These are phyloP conservation scores for Drosophila putrida DNA, from an alignment of 2,888 invertebrate species.

Conservation along the genomic window DNA sequence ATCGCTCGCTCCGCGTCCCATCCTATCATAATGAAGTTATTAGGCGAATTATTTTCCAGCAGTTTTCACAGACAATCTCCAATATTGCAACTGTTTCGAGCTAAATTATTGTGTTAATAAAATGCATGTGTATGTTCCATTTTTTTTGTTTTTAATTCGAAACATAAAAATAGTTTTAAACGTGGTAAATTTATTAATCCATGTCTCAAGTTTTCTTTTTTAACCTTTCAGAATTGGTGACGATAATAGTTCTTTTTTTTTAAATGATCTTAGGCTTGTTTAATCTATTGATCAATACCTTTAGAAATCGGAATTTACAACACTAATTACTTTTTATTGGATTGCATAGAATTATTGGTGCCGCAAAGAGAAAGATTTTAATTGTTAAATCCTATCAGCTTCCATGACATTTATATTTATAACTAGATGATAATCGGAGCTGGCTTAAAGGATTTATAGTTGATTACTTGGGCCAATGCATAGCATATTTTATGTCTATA, in stretches of 20 bases:
- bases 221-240: too few relatives aligned
- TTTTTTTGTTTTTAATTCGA: too few relatives aligned
- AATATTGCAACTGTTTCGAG: not conserved
- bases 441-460: constrained; percentile 9
- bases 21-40: constrained; percentile 72
- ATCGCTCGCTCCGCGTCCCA: constrained; percentile 41
- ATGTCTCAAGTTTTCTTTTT: too few relatives aligned
- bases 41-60: constrained; percentile 60
- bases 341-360: not conserved
- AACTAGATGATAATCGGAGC: not conserved
- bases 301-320: not conserved
- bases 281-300: too few relatives aligned
- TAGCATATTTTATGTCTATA: constrained; percentile 1
- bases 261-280: too few relatives aligned
- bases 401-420: not conserved
- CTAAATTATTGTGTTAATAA: too few relatives aligned
- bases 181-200: too few relatives aligned
- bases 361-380: not conserved
- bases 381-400: not conserved
- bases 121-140: too few relatives aligned
- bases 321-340: not conserved
- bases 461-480: constrained; percentile 14
- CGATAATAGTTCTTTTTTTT: too few relatives aligned
- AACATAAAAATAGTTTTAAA: too few relatives aligned
- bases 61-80: not conserved